Percentiles rank a stretch among this genome's conserved stretches.
phyloP scores from a whole-genome alignment of 2,797 vertebrate species.

The Melanotaenia trifasciata region DNA sequence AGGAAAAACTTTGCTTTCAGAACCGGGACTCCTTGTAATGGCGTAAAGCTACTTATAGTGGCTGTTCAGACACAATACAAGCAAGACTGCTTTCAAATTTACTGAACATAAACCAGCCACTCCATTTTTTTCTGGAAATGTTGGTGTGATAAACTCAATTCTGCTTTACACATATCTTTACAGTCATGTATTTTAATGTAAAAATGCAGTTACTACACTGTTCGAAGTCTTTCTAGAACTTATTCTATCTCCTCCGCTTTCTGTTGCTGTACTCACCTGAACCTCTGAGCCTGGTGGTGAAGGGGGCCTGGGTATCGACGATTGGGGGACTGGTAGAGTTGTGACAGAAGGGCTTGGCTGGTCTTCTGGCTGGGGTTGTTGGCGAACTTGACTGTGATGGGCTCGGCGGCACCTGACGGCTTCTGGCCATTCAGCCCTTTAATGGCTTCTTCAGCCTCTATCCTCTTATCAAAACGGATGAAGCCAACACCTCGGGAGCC shows the following conservation, averaged over 20 bases:
- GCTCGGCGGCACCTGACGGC: slow-evolving; percentile 97
- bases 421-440: slow-evolving; percentile 99
- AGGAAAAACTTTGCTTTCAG: neutral
- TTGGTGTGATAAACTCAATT: slow-evolving; percentile 28
- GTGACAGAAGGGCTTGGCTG: slow-evolving; percentile 98
- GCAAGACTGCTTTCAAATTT: slow-evolving; percentile 8
- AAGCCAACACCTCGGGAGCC: slow-evolving; percentile 99
- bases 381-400: slow-evolving; percentile 99
- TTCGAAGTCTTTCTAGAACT: slow-evolving; percentile 9
- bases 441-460: slow-evolving; percentile 99
- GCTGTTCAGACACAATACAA: slow-evolving; percentile 13
- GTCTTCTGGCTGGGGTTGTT: slow-evolving; percentile 99
- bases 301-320: slow-evolving; percentile 98
- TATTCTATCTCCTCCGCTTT: slow-evolving; percentile 6
- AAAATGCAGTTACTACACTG: slow-evolving; percentile 1
- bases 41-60: neutral
- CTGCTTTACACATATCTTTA: slow-evolving; percentile 6
- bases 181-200: neutral
- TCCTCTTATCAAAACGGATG: slow-evolving; percentile 99
- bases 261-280: slow-evolving; percentile 89
- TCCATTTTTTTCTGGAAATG: slow-evolving; percentile 5
- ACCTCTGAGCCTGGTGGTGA: slow-evolving; percentile 99
- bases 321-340: slow-evolving; percentile 99
- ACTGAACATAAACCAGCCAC: slow-evolving; percentile 19
- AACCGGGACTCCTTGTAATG: neutral